These are phyloP conservation scores for Manduca sexta DNA, from an alignment of 1,140 invertebrate species.

Conservation along the genomic window DNA sequence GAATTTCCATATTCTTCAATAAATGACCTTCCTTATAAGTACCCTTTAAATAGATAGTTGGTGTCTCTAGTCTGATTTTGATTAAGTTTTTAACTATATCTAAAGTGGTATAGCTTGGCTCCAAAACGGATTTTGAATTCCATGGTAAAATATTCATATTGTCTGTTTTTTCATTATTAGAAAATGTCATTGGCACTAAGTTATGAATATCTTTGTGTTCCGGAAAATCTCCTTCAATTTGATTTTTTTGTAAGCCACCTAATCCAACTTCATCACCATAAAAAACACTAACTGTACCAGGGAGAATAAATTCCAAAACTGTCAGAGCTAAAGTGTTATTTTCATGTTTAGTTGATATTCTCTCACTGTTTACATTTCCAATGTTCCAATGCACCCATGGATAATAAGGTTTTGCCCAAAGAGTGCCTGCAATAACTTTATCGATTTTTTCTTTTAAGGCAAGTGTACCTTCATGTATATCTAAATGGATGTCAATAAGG, in stretches of 20 bases:
- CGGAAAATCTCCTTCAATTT: slow-evolving; percentile 74
- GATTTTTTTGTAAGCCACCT: slow-evolving; percentile 65
- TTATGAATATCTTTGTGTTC: slow-evolving; percentile 79
- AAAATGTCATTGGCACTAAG: slow-evolving; percentile 78
- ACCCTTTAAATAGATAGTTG: slow-evolving; percentile 81
- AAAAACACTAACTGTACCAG: slow-evolving; percentile 86
- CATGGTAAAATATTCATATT: slow-evolving; percentile 70
- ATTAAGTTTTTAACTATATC: slow-evolving; percentile 74
- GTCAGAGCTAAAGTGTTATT: slow-evolving; percentile 79
- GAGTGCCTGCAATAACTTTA: slow-evolving; percentile 69
- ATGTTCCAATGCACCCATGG: slow-evolving; percentile 88
- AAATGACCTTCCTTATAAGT: slow-evolving; percentile 77
- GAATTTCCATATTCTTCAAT: slow-evolving; percentile 78
- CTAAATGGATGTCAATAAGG: slow-evolving; percentile 80
- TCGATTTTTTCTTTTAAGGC: slow-evolving; percentile 75
- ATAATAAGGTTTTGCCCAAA: slow-evolving; percentile 76
- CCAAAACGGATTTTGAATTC: slow-evolving; percentile 68
- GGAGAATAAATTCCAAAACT: slow-evolving; percentile 82
- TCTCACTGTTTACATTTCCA: slow-evolving; percentile 75
- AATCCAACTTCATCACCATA: slow-evolving; percentile 85
- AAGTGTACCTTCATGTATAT: slow-evolving; percentile 74
- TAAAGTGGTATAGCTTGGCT: slow-evolving; percentile 67
- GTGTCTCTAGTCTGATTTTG: slow-evolving; percentile 73
- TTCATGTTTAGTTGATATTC: slow-evolving; percentile 73
- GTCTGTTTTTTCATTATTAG: slow-evolving; percentile 35